These are phyloP conservation scores for Aldabrachelys gigantea DNA, from an alignment of 2,113 vertebrate species.

Conservation along the genomic window DNA sequence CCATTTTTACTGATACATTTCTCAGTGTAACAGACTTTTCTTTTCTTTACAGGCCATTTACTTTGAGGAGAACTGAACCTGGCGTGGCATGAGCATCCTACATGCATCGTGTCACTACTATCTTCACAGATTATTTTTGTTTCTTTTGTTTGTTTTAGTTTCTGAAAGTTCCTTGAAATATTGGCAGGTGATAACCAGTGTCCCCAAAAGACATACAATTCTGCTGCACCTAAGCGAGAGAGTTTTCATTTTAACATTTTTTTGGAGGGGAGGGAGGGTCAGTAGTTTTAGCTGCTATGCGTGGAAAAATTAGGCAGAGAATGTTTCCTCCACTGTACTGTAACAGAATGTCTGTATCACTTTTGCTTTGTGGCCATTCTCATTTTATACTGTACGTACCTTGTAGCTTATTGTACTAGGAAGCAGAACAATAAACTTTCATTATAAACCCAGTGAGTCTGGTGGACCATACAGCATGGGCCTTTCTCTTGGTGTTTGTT, in stretches of 20 bases:
- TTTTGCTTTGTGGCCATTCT: constrained; percentile 82
- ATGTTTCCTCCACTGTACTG: constrained; percentile 74
- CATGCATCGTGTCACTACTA: constrained; percentile 78
- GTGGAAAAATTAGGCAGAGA: constrained; percentile 69
- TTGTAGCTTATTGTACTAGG: constrained; percentile 84
- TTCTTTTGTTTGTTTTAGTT: constrained; percentile 77
- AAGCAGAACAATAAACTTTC: constrained; percentile 86
- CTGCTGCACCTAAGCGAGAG: constrained; percentile 75
- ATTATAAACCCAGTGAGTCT: constrained; percentile 77
- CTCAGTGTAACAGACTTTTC: constrained; percentile 66
- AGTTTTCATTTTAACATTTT: constrained; percentile 78
- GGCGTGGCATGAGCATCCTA: constrained; percentile 72
- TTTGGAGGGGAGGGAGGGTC: constrained; percentile 71
- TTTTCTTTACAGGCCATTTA: constrained; percentile 79
- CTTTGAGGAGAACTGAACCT: constrained; percentile 75
- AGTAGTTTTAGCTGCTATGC: constrained; percentile 77
- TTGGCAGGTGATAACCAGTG: constrained; percentile 60
- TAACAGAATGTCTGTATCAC: constrained; percentile 80
- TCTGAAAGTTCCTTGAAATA: constrained; percentile 70
- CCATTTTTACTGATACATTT: background rate
- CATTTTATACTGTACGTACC: constrained; percentile 87
- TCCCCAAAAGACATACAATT: constrained; percentile 73
- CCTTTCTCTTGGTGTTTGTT: constrained; percentile 66
- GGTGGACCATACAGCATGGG: constrained; percentile 68
- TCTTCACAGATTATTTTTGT: constrained; percentile 68